A percentile compares a stretch with the other conserved stretches of the same genome.
phyloP scores from a whole-genome alignment of 2,113 vertebrate species.

The Triplophysa rosa region DNA sequence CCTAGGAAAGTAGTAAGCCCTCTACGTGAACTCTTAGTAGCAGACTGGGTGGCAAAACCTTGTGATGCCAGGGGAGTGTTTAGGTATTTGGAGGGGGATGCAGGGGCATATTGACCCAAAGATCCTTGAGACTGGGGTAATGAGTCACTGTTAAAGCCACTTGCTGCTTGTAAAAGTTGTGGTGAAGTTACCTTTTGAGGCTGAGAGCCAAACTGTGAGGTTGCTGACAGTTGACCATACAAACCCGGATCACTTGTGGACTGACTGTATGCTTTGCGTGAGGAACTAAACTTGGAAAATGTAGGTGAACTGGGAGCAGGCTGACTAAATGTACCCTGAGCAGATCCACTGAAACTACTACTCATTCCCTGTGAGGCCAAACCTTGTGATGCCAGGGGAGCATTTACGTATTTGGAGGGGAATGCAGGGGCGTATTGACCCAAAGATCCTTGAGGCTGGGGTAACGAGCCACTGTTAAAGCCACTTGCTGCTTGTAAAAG shows the following conservation, averaged over 20 bases:
- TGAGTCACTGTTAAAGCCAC: not conserved
- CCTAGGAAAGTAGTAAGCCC: too few species aligned
- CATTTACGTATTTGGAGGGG: not conserved
- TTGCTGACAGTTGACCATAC: too few species aligned
- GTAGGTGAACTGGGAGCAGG: too few species aligned
- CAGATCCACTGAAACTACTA: not conserved
- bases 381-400: too few species aligned
- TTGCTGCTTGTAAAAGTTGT: not conserved
- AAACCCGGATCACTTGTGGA: not conserved
- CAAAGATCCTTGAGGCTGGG: not conserved
- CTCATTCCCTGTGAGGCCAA: too few species aligned
- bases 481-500: not conserved
- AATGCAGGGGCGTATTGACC: not conserved
- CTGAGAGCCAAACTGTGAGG: too few species aligned
- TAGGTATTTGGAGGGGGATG: not conserved
- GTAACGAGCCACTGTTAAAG: not conserved
- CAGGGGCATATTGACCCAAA: not conserved
- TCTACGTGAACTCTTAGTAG: too few species aligned
- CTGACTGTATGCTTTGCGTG: not conserved
- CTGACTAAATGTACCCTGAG: not conserved
- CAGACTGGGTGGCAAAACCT: too few species aligned
- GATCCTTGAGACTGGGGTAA: not conserved
- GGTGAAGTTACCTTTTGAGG: too few species aligned
- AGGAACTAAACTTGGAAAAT: not conserved
- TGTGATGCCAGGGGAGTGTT: too few species aligned